phyloP scores from a whole-genome alignment of 92 coral and sea anemone genomes.

The Isaurus tuberculatus region DNA sequence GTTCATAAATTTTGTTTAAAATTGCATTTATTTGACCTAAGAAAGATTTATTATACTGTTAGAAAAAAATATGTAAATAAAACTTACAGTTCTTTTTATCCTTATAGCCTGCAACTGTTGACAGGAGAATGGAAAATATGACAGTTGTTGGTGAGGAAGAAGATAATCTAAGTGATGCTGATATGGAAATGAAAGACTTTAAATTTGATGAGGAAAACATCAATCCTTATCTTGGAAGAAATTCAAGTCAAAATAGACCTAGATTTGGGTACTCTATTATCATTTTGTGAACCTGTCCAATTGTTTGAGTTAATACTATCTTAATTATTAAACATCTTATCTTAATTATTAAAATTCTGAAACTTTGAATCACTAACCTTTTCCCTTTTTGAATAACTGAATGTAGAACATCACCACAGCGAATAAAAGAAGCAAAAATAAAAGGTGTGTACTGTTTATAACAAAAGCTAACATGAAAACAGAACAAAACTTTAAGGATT shows the following conservation, averaged over 20 bases:
- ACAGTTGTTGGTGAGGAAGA: slow-evolving; percentile 61
- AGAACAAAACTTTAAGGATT: too few species aligned
- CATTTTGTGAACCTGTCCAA: neutral
- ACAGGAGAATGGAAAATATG: slow-evolving; percentile 23
- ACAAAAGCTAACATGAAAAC: too few species aligned
- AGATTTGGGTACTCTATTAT: neutral
- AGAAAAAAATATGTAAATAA: neutral
- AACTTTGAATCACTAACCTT: neutral
- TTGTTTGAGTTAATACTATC: neutral
- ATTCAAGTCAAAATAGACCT: slow-evolving; percentile 8
- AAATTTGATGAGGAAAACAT: neutral
- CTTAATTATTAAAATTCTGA: neutral
- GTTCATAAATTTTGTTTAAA: too few species aligned
- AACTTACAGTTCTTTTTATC: neutral
- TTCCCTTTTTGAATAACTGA: neutral
- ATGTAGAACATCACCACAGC: slow-evolving; percentile 17
- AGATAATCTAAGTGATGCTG: slow-evolving; percentile 63
- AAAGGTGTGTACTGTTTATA: slow-evolving; percentile 15
- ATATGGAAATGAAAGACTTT: slow-evolving; percentile 31
- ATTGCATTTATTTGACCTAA: too few species aligned
- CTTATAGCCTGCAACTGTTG: neutral
- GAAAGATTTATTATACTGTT: too few species aligned
- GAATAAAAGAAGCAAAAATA: neutral
- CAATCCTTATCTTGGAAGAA: slow-evolving; percentile 9
- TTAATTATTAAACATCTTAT: neutral